These are phyloP conservation scores for Polypedilum pembai DNA, from an alignment of 1,140 invertebrate genomes.

Conservation along the genomic window DNA sequence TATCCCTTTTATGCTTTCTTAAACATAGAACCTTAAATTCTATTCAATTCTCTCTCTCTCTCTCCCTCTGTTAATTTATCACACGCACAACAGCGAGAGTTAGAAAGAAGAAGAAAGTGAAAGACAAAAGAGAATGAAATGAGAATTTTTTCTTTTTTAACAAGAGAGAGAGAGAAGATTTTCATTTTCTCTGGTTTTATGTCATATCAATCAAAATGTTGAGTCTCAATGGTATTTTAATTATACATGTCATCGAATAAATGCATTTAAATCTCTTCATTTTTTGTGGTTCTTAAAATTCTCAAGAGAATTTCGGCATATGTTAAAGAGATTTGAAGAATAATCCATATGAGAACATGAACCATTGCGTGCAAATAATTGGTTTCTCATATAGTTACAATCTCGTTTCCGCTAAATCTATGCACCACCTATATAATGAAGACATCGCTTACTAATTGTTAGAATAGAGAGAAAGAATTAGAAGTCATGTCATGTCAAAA, in stretches of 20 bases:
- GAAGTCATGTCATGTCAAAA: neutral
- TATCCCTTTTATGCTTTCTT: conserved; percentile 4
- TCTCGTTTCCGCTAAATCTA: neutral
- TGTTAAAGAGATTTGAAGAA: too few species aligned
- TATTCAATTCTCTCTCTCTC: neutral
- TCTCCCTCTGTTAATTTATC: neutral
- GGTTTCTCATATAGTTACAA: neutral
- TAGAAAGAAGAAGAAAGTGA: neutral
- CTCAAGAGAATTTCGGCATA: neutral
- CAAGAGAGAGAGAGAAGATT: neutral
- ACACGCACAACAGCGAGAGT: neutral
- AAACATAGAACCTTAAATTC: conserved; percentile 7
- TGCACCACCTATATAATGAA: conserved; percentile 1
- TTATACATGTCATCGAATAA: conserved; percentile 13
- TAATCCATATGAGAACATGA: neutral
- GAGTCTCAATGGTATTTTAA: neutral
- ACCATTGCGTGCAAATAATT: conserved; percentile 11
- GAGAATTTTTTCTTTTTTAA: too few species aligned
- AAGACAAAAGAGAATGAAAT: neutral
- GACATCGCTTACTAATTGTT: neutral
- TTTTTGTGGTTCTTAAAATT: neutral
- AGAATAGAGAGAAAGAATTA: neutral
- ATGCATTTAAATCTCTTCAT: neutral
- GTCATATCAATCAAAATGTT: neutral
- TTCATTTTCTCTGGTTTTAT: conserved; percentile 6